Evolutionary conservation across 2,113 vertebrate species (phyloP), one percentile per base, ranked within the genome.

Genomic region (Zootoca vivipara): DNA sequence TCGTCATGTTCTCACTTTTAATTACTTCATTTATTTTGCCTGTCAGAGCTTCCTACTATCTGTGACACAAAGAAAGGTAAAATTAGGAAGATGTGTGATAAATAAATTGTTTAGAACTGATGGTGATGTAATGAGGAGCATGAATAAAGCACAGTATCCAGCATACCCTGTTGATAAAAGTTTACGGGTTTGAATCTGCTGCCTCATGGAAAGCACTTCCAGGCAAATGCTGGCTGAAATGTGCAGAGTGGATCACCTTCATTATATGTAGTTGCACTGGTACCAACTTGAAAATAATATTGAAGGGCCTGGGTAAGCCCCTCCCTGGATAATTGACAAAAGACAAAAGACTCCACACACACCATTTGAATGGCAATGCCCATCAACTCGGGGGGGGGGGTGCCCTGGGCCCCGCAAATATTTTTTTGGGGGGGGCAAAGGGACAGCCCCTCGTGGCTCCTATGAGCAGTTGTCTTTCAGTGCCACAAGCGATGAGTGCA

Each of bases 41-140:
- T 92, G 95, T 96, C 96, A 89, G 94, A 89, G 93, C 92, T 96
- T 90, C 96, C 95, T 89, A 92, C 94, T 92, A 95, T 93, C 91
- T 92, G 93, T 95, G 96, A 97, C 94, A 96, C 95, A 93, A 97
- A 96, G 96, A 98, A 97, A 96, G 95, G 94, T 88, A 96, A 97
- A 95, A 83, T 91, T 97, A 97, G 92, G 72, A 92, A 90, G 75
- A 93, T 92, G 97, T 97, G 93, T 89, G 94, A 96, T 97, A 96
- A 88, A 92, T 95, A 78, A 86, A 24, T 74, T 85, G 42, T 22
- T 58, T 26, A 9, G 24, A 10, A 22, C 3, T 77, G 38, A 46
- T 42, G 18, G 16, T 85, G 72, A 16, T 75, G 18, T 83, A 18
- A 70, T 58, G 10, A 72, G 9, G 7, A 77, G 7, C 26, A 75